Evolutionary conservation across 1,140 invertebrate species (phyloP), one percentile per base, ranked within the genome.

Genomic region (Homarus americanus): DNA sequence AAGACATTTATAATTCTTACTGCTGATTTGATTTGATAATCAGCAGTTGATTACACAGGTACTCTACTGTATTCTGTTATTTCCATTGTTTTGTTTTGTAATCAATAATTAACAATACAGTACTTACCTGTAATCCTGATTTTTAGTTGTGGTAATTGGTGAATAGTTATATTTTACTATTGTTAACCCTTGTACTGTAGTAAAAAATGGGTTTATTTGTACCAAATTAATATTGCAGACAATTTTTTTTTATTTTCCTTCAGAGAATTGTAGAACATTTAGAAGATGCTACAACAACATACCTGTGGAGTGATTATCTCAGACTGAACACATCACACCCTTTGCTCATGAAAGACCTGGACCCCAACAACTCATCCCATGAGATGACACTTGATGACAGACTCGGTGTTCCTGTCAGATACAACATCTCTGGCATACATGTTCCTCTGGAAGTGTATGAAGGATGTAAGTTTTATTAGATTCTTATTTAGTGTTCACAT

Each of bases 281-380:
- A 53, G 80, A 90, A 32, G 80, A 82, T n/a, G 87, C 80, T 40
- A 84, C 87, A 24, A 66, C 80, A 15, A 53, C 73, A 7, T 84
- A 76, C 72, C 10, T 76, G 3, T 90, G 87, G 87, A 84, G 24
- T 24, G 87, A 90, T 49, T 72, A 90, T 0, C 87, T 90, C n/a
- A 44, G 28, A 20, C 72, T 90, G 1, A 90, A 90, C 87, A 90
- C 69, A 0, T 83, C 87, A 0, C 80, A 66, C 32, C 87, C 87
- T 1, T 72, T 90, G 34, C 80, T 90, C n/a, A 90, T 90, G 87
- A 90, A 82, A 72, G 53, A 90, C 80, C 24, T 90, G 17, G 87
- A 90, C 80, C 80, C 87, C 0, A 10, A 32, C 41, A 83, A 90
- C 38, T 28, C 44, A 36, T 63, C 80, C 32, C 79, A 83, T 28